Evolutionary conservation across 2,113 vertebrate species (phyloP).

Genomic region (Indicator maculatus): DNA sequence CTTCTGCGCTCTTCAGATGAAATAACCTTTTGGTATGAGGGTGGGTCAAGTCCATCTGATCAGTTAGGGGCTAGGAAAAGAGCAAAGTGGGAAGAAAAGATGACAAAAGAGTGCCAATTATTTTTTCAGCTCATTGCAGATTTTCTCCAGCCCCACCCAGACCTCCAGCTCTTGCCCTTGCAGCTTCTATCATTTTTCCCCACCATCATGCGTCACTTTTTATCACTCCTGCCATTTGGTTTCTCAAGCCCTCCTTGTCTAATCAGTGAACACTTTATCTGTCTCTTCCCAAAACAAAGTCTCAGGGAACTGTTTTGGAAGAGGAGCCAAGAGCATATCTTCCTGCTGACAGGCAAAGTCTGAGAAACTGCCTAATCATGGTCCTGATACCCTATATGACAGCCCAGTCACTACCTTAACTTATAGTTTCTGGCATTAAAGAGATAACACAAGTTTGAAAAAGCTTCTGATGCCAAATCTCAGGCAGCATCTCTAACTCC

Average conservation of each 20-base stretch:
- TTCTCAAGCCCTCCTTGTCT: background rate
- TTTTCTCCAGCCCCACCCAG: background rate
- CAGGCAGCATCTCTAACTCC: background rate
- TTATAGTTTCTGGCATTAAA: background rate
- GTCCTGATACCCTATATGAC: background rate
- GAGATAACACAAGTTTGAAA: background rate
- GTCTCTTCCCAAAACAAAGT: background rate
- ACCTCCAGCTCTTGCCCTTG: background rate
- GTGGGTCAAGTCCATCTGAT: background rate
- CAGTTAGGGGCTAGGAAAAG: background rate
- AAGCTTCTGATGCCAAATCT: background rate
- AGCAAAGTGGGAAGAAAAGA: background rate
- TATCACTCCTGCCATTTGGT: background rate
- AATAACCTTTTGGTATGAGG: background rate
- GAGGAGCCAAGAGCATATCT: background rate
- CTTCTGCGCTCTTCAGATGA: background rate
- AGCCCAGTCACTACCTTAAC: background rate
- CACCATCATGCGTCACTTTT: background rate
- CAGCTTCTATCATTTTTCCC: background rate
- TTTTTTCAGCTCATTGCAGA: background rate
- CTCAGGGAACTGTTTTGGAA: background rate
- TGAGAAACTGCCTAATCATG: background rate
- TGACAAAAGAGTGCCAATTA: background rate
- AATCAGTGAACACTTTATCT: constrained; percentile 16
- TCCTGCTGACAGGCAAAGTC: background rate